A percentile compares a stretch with the other conserved stretches of the same genome.
Conservation (phyloP, 2,113 vertebrate species). For the Coreoperca whiteheadi region DNA sequence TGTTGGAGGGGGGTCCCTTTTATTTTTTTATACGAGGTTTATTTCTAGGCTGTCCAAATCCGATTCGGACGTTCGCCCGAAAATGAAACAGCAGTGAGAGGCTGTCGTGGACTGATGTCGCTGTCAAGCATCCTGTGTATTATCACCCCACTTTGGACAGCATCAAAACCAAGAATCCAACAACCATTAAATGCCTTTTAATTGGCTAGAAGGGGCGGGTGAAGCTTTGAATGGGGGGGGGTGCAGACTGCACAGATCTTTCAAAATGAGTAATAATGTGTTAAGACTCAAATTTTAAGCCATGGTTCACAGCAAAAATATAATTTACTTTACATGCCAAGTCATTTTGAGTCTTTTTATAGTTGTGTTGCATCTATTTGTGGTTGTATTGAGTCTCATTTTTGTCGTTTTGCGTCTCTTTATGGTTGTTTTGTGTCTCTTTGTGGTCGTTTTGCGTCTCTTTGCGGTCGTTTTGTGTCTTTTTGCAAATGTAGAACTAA, state of each 20-base stretch:
- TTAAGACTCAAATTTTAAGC: too few species aligned
- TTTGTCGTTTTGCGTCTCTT: not conserved
- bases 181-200: not conserved
- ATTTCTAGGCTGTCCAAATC: too few species aligned
- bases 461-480: not conserved
- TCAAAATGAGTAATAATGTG: too few species aligned
- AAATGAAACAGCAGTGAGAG: not conserved
- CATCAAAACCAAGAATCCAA: not conserved
- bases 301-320: too few species aligned
- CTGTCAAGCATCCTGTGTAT: not conserved
- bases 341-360: not conserved
- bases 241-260: too few species aligned
- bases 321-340: too few species aligned
- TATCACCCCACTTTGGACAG: not conserved
- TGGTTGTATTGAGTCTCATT: not conserved
- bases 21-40: not conserved
- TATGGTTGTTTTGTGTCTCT: not conserved
- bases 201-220: too few species aligned
- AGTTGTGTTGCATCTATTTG: not conserved
- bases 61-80: not conserved
- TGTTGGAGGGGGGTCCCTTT: too few species aligned
- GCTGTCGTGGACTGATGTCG: not conserved
- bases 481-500: too few species aligned
- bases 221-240: too few species aligned
- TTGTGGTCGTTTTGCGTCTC: not conserved